Evolutionary conservation across 2,888 invertebrate genomes (phyloP).

Genomic region (Drosophila colorata): DNA sequence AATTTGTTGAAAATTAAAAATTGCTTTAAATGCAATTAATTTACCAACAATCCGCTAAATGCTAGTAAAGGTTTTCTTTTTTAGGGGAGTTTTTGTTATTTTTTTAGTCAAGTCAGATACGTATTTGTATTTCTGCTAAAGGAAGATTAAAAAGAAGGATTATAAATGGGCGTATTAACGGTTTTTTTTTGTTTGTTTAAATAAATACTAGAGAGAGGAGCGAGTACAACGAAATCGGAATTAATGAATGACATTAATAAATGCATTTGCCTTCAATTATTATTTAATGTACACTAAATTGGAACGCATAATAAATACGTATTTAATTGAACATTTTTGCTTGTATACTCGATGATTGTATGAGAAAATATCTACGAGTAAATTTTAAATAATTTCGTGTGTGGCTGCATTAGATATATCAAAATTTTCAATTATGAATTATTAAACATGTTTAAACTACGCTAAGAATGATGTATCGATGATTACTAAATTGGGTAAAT

Average conservation of each 20-base stretch:
- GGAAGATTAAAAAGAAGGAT: constrained; percentile 48
- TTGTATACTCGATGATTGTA: constrained; percentile 8
- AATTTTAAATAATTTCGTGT: constrained; percentile 5
- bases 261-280: constrained; percentile 37
- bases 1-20: constrained; percentile 15
- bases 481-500: constrained; percentile 20
- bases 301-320: constrained; percentile 29
- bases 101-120: constrained; percentile 6
- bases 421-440: constrained; percentile 18
- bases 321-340: constrained; percentile 18
- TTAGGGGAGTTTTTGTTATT: background rate
- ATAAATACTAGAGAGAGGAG: constrained; percentile 17
- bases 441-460: constrained; percentile 34
- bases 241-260: constrained; percentile 47
- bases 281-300: constrained; percentile 44
- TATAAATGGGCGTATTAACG: constrained; percentile 31
- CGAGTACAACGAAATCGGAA: constrained; percentile 20
- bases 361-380: constrained; percentile 15
- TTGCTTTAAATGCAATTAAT: constrained; percentile 41
- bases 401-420: constrained; percentile 14
- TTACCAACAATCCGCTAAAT: constrained; percentile 58
- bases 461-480: constrained; percentile 18
- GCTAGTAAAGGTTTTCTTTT: constrained; percentile 3
- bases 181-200: constrained; percentile 9
- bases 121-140: constrained; percentile 37